Conservation (phyloP, 1,140 invertebrate genomes). For the Drosophila serrata region DNA sequence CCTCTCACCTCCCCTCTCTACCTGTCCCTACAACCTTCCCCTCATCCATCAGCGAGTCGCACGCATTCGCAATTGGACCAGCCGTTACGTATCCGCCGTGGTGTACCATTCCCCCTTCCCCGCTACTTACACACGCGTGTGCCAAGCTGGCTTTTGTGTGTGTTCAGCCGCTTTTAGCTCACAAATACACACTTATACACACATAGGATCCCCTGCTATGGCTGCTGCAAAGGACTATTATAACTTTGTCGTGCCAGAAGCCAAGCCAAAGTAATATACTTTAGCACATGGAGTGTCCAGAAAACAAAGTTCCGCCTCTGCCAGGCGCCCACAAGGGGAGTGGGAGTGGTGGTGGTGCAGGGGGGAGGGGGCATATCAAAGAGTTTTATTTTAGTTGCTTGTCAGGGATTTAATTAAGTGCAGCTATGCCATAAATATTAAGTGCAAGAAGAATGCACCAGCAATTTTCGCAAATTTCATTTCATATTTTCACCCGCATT, state of each 20-base stretch:
- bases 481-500: slow-evolving; percentile 20
- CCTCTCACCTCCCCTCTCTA: slow-evolving; percentile 1
- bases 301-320: slow-evolving; percentile 43
- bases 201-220: background rate
- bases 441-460: slow-evolving; percentile 40
- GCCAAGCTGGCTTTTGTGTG: slow-evolving; percentile 19
- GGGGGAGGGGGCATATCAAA: slow-evolving; percentile 28
- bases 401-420: slow-evolving; percentile 55
- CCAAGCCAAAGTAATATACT: slow-evolving; percentile 61
- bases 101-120: slow-evolving; percentile 6
- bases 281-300: slow-evolving; percentile 58
- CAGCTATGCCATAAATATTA: slow-evolving; percentile 53
- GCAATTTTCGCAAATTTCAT: slow-evolving; percentile 27
- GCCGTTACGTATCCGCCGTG: slow-evolving; percentile 44
- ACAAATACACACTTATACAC: background rate
- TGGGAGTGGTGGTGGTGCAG: background rate
- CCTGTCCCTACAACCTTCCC: background rate
- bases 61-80: slow-evolving; percentile 48
- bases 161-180: slow-evolving; percentile 26
- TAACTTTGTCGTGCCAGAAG: slow-evolving; percentile 73
- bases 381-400: slow-evolving; percentile 51
- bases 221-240: slow-evolving; percentile 71
- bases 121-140: background rate
- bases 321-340: background rate
- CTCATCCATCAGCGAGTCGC: slow-evolving; percentile 2